Evolutionary conservation across 2,888 invertebrate species (phyloP), one percentile per base, ranked within the genome.

Genomic region (Orthonevra nobilis): DNA sequence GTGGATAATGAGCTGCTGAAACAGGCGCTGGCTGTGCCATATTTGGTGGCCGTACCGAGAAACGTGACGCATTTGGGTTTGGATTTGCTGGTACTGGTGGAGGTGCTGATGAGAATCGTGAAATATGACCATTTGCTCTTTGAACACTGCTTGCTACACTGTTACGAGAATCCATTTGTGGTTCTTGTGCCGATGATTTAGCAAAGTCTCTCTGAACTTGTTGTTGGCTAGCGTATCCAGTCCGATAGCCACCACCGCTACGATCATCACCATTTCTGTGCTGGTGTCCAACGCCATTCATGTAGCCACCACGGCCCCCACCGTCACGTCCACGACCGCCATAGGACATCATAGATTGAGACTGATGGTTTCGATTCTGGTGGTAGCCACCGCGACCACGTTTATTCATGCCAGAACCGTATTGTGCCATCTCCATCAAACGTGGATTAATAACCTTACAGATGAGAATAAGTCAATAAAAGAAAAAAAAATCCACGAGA

Each of bases 381-480:
- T 74, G 75, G 58, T 72, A 79, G 1, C 79, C 72, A 48, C 68
- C 77, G 26, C 83, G 77, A 15, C 81, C 74, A 2, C 82, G 81
- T 81, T 86, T 86, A 69, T 86, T 87, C 38, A 84, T 86, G 42
- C 85, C 85, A 4, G 75, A 68, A 5, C 85, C 83, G 69, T 85
- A 85, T 17, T 86, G 86, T 5, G 94, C 93, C 88, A 96, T 90
- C 85, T 95, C 95, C 86, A 93, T 90, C 46, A 98, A 90, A 86
- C 95, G 95, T 0, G 97, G 97, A 88, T 97, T 97, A 77, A 98
- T 94, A 42, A 94, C 94, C 89, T 89, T n/a, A n/a, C n/a, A n/a
- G n/a, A n/a, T n/a, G n/a, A n/a, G n/a, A n/a, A n/a, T n/a, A n/a
- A n/a, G n/a, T n/a, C n/a, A n/a, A n/a, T n/a, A n/a, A n/a, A n/a